Evolutionary conservation across 2,113 vertebrate species (phyloP).

Genomic region (Corythornis vintsioides): DNA sequence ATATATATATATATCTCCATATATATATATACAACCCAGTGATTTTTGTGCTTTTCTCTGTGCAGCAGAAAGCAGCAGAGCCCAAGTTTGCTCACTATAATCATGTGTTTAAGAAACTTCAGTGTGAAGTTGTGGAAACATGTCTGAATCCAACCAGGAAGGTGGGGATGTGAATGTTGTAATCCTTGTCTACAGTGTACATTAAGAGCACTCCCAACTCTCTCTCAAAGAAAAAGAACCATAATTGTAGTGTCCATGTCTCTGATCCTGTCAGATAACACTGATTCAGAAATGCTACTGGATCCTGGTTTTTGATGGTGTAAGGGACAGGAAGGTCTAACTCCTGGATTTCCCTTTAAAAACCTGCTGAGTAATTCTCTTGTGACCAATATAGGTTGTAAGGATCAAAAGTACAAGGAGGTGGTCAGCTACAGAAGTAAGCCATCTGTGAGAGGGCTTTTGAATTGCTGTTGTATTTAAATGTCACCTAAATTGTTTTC

Average conservation of each 20-base stretch:
- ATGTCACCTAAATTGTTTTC: not conserved
- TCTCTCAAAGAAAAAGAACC: not conserved
- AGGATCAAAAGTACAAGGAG: not conserved
- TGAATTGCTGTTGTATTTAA: not conserved
- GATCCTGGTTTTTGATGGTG: not conserved
- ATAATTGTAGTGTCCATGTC: not conserved
- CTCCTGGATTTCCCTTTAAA: not conserved
- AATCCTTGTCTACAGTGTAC: no score
- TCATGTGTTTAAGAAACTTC: not conserved
- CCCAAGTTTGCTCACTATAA: not conserved
- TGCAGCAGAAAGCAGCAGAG: not conserved
- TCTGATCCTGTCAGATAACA: not conserved
- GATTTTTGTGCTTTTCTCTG: not conserved
- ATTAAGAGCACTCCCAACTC: not conserved
- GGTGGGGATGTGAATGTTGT: not conserved
- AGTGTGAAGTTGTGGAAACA: not conserved
- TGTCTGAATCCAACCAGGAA: rapidly evolving
- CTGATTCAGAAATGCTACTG: not conserved
- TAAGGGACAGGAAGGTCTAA: not conserved
- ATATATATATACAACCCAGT: no score
- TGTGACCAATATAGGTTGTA: rapidly evolving
- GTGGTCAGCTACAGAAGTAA: not conserved
- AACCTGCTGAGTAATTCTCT: not conserved
- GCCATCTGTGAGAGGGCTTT: not conserved
- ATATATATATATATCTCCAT: no score